These are phyloP conservation scores for Corythucha ciliata DNA, from an alignment of 2,888 invertebrate species.

Conservation along the genomic window DNA sequence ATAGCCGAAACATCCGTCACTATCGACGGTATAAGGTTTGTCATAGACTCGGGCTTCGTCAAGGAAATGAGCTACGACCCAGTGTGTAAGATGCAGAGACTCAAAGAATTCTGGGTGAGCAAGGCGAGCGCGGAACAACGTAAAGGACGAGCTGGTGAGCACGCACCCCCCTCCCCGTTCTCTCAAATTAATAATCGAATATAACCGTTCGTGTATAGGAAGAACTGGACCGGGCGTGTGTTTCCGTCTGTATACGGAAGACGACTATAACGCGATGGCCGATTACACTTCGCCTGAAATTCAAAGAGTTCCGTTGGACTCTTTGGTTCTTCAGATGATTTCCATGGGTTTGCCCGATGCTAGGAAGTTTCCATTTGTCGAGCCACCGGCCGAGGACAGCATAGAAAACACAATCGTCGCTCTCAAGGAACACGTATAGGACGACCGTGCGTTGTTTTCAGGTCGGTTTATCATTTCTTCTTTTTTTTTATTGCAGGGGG, in stretches of 20 bases:
- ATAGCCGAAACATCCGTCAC: constrained; percentile 98
- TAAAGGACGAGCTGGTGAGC: constrained; percentile 83
- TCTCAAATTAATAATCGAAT: too few species aligned
- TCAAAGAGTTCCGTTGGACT: constrained; percentile 86
- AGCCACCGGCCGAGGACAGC: constrained; percentile 74
- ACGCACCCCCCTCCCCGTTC: too few species aligned
- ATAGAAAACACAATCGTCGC: constrained; percentile 79
- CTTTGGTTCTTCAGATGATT: constrained; percentile 83
- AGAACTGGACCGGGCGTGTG: constrained; percentile 80
- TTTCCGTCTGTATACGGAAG: constrained; percentile 77
- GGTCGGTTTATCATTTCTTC: neutral
- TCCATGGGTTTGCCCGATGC: constrained; percentile 87
- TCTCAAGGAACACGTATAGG: constrained; percentile 79
- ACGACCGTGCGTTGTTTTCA: too few species aligned
- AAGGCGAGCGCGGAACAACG: constrained; percentile 94
- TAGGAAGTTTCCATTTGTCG: constrained; percentile 87
- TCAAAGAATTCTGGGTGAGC: constrained; percentile 95
- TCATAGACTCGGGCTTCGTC: constrained; percentile 89
- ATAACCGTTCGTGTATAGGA: too few species aligned
- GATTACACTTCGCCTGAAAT: constrained; percentile 87
- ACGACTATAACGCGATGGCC: constrained; percentile 68
- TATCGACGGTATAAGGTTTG: constrained; percentile 95
- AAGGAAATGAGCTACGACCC: constrained; percentile 97
- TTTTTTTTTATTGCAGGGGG: constrained; percentile 52
- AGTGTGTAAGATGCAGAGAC: constrained; percentile 74